Conservation (phyloP, 2,888 invertebrate species). For the Mamestra brassicae region DNA sequence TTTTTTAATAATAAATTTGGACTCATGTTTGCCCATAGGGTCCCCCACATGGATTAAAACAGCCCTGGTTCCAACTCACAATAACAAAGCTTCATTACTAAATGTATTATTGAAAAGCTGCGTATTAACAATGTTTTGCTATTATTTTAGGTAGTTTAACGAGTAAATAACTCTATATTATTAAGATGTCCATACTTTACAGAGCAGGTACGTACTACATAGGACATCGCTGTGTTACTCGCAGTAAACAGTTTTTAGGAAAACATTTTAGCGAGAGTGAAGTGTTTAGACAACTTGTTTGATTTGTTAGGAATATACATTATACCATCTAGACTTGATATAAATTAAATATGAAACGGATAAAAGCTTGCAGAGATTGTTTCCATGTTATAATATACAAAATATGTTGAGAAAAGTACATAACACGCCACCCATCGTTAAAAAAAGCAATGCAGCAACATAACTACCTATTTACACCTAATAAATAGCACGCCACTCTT, state of each 20-base stretch:
- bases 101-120: neutral
- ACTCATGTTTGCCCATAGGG: too few relatives aligned
- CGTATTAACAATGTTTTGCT: neutral
- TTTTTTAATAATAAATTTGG: too few relatives aligned
- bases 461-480: conserved; percentile 19
- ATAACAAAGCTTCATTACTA: neutral
- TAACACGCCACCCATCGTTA: neutral
- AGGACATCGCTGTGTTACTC: neutral
- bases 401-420: neutral
- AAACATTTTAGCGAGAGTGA: neutral
- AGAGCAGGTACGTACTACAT: too few relatives aligned
- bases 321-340: neutral
- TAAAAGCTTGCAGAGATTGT: conserved; percentile 4
- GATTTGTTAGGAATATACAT: conserved; percentile 26
- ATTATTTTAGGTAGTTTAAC: neutral
- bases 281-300: conserved; percentile 20
- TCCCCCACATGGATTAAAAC: too few relatives aligned
- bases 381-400: neutral
- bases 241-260: neutral
- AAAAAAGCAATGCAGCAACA: conserved; percentile 4
- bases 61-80: too few relatives aligned
- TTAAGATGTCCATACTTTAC: neutral
- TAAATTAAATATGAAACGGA: neutral
- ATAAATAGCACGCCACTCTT: conserved; percentile 13
- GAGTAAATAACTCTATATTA: neutral